Percentiles rank a stretch among this genome's conserved stretches.
phyloP scores from a whole-genome alignment of 2,797 vertebrate species.

The Coracias cyanogaster region DNA sequence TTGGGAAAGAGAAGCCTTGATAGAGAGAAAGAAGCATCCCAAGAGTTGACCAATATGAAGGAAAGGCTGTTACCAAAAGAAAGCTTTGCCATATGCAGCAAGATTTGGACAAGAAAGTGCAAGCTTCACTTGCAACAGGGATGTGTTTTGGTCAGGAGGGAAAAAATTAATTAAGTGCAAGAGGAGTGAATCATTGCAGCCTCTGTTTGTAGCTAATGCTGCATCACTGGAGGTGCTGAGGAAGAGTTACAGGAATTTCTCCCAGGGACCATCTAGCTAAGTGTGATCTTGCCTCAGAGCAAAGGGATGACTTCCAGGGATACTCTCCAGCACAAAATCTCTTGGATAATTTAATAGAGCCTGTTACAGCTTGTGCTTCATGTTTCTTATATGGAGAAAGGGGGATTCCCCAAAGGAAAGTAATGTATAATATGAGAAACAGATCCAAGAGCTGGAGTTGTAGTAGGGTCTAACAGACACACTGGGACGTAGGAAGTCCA shows the following conservation, averaged over 20 bases:
- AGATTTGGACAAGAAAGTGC: background rate
- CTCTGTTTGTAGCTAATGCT: background rate
- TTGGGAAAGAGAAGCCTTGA: conserved; percentile 17
- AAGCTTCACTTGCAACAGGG: background rate
- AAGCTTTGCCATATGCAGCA: background rate
- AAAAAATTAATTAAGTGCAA: conserved; percentile 41
- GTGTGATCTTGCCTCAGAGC: background rate
- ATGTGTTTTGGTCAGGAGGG: background rate
- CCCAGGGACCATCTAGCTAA: conserved; percentile 12
- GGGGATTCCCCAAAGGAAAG: conserved; percentile 21
- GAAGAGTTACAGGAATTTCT: conserved; percentile 31
- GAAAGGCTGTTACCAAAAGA: conserved; percentile 40
- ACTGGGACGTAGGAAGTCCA: background rate
- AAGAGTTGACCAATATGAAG: conserved; percentile 28
- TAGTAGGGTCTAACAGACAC: background rate
- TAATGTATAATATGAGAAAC: conserved; percentile 19
- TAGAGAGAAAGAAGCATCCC: background rate
- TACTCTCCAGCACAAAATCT: conserved; percentile 21
- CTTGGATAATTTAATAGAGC: conserved; percentile 39
- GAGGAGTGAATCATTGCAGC: background rate
- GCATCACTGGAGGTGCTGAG: background rate
- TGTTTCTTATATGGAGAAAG: background rate
- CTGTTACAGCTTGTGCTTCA: background rate
- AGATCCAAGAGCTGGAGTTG: background rate
- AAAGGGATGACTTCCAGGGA: background rate